Evolutionary conservation across 2,113 vertebrate genomes (phyloP), one percentile per base, ranked within the genome.

Genomic region (Lepus timidus): DNA sequence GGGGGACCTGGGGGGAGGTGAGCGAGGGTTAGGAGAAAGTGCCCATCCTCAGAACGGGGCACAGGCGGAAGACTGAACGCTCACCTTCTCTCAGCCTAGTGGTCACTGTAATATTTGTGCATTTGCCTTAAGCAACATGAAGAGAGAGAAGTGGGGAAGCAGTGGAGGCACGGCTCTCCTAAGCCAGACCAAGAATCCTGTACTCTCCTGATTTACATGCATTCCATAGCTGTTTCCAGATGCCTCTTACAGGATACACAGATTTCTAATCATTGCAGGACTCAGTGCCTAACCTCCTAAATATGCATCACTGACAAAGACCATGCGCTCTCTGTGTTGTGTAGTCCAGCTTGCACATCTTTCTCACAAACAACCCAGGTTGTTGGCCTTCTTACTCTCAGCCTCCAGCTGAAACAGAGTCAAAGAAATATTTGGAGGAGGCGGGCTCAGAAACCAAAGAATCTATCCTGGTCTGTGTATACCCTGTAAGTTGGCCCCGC

Each of bases 391-490:
- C 80, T 68, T 67, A 31, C 58, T 94, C 58, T 62, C 85, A 20
- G 19, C 17, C 44, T 75, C 51, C 9, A 61, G 33, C 23, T 85
- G 2, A 78, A 49, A 33, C 10, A 55, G 55, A 64, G 87, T 67
- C 22, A 61, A 62, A 52, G 80, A 84, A 90, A 70, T 73, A 88
- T 93, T 88, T 92, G 91, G 75, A 36, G 92, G 94, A 95, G 73
- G 91, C 91, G 92, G 97, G 97, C 97, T 51, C 92, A 91, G 88
- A 94, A 98, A 98, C 94, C 96, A 82, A 94, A 97, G 39, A 86
- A 96, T 96, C 88, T 65, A 39, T 91, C 85, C 20, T 9, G 2
- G 20, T 44, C 33, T 16, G 17, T 10, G 52, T 65, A 39, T 61
- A 71, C 65, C 55, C 62, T 0, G 7, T 49, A 36, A n/a, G 9